A percentile compares a stretch with the other conserved stretches of the same genome.
Conservation (phyloP, 2,113 vertebrate species). For the Eulacestoma nigropectus region DNA sequence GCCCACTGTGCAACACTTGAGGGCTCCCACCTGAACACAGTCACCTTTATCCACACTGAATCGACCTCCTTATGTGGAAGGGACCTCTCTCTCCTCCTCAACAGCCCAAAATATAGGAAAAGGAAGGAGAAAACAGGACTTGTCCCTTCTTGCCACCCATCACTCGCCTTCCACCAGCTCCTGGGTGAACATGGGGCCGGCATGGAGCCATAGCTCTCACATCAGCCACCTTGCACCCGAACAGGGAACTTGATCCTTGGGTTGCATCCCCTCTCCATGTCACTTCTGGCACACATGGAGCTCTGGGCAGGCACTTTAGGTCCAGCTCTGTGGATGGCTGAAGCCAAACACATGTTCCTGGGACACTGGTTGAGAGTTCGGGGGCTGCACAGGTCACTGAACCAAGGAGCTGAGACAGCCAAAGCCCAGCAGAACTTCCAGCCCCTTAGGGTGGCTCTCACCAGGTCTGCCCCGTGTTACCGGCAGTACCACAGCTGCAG, state of each 20-base stretch:
- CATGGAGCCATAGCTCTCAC: background rate
- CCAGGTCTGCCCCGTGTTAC: background rate
- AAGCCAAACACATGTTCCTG: background rate
- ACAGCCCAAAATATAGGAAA: background rate
- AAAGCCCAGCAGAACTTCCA: background rate
- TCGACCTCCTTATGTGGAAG: accelerated
- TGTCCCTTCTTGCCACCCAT: background rate
- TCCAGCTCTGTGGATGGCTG: background rate
- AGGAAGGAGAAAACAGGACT: background rate
- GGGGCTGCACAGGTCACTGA: background rate
- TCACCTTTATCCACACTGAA: background rate
- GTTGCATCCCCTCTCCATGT: background rate
- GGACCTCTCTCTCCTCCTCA: background rate
- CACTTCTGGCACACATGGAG: background rate
- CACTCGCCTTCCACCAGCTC: background rate
- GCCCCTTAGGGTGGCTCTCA: accelerated
- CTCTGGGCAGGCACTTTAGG: background rate
- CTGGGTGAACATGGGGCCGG: background rate
- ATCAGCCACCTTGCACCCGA: accelerated
- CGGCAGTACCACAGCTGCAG: accelerated
- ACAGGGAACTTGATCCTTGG: background rate
- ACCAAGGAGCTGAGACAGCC: background rate
- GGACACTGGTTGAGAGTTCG: accelerated
- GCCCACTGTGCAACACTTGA: background rate
- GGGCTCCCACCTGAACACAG: background rate